These are phyloP conservation scores for Pelusios castaneus DNA, from an alignment of 2,113 vertebrate genomes.

Conservation along the genomic window DNA sequence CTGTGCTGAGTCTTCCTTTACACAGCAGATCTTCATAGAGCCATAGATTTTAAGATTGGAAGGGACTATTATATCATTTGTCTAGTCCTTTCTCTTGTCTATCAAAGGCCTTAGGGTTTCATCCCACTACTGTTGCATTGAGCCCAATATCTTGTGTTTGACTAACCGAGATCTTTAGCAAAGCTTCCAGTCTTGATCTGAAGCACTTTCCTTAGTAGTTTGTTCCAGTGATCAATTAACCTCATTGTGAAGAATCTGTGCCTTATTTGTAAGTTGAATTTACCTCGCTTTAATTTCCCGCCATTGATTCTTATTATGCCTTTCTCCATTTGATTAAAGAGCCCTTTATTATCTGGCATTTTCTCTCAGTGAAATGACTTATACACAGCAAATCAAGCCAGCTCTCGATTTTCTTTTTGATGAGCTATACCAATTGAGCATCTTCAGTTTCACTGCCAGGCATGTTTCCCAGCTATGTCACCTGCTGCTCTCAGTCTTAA, in stretches of 20 bases:
- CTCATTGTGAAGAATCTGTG: not conserved
- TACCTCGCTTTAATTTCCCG: not conserved
- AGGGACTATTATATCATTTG: not conserved
- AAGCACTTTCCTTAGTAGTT: not conserved
- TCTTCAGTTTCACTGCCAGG: not conserved
- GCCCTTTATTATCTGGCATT: not conserved
- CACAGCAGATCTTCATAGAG: not conserved
- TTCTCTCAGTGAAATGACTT: not conserved
- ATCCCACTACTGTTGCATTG: not conserved
- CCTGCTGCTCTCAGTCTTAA: not conserved
- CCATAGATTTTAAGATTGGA: not conserved
- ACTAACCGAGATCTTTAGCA: not conserved
- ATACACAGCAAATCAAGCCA: not conserved
- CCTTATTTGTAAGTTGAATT: not conserved
- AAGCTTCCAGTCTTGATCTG: not conserved
- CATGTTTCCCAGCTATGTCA: not conserved
- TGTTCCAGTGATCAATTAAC: not conserved
- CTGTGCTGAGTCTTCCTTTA: not conserved
- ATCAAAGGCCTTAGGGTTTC: not conserved
- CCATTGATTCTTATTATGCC: not conserved
- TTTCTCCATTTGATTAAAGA: not conserved
- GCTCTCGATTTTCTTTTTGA: not conserved
- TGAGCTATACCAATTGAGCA: not conserved
- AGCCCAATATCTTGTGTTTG: not conserved
- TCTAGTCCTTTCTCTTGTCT: too few species aligned